phyloP scores from a whole-genome alignment of 1,140 invertebrate species.

The Papilio glaucus region DNA sequence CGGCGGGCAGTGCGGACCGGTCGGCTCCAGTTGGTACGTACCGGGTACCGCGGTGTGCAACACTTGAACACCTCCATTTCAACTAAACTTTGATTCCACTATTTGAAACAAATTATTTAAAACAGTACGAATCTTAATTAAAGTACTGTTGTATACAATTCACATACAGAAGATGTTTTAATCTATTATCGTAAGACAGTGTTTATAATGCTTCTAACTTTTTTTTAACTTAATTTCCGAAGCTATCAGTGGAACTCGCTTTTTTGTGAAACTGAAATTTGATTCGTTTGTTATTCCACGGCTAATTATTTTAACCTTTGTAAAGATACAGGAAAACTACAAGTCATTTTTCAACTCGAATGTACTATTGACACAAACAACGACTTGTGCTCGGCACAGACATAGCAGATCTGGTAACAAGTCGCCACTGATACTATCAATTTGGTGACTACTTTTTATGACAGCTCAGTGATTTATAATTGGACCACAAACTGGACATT shows the following conservation, averaged over 20 bases:
- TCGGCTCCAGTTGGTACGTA: slow-evolving; percentile 10
- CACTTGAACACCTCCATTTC: background rate
- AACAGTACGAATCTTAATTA: too few relatives aligned
- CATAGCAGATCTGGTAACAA: background rate
- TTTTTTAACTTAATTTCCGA: too few relatives aligned
- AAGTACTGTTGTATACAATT: too few relatives aligned
- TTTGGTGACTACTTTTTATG: slow-evolving; percentile 33
- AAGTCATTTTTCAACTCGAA: background rate
- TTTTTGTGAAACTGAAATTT: too few relatives aligned
- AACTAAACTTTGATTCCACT: background rate
- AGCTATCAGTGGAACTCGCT: too few relatives aligned
- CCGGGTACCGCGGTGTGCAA: background rate
- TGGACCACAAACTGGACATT: slow-evolving; percentile 26
- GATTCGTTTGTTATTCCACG: too few relatives aligned
- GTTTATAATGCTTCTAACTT: too few relatives aligned
- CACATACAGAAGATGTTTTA: too few relatives aligned
- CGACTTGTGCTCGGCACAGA: background rate
- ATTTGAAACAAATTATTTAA: too few relatives aligned
- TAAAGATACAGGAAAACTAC: background rate
- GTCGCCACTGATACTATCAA: slow-evolving; percentile 31
- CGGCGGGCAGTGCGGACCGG: slow-evolving; percentile 4
- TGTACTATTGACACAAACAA: background rate
- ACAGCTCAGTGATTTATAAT: slow-evolving; percentile 33
- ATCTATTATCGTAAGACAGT: too few relatives aligned
- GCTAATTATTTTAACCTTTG: too few relatives aligned